Percentiles rank a stretch among this genome's conserved stretches.
Evolutionary conservation across 1,140 invertebrate species (phyloP).

Genomic region (Cydia strobilella): DNA sequence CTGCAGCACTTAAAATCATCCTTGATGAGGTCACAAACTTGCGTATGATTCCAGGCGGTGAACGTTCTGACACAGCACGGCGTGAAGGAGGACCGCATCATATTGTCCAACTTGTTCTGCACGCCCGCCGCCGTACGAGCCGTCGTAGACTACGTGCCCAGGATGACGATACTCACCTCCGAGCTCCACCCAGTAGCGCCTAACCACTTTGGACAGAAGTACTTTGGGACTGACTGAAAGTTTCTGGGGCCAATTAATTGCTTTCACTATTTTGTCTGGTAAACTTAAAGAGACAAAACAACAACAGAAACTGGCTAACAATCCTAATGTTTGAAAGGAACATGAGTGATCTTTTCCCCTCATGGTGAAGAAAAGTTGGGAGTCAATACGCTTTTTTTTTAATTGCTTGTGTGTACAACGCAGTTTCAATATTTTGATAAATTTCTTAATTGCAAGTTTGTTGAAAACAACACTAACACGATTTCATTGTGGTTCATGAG

Average conservation of each 20-base stretch:
- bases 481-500: too few relatives aligned
- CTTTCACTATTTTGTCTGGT: not conserved
- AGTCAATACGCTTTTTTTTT: too few relatives aligned
- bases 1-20: too few relatives aligned
- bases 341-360: not conserved
- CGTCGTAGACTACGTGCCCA: conserved; percentile 93
- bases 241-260: not conserved
- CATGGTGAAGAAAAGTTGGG: too few relatives aligned
- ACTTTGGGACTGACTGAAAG: conserved; percentile 98
- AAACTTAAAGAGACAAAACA: not conserved
- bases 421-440: too few relatives aligned
- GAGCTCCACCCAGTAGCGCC: conserved; percentile 97
- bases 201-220: conserved; percentile 99
- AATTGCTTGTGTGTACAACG: too few relatives aligned
- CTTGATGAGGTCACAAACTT: too few relatives aligned
- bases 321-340: not conserved
- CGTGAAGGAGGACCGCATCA: conserved; percentile 96
- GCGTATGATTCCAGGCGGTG: conserved; percentile 87
- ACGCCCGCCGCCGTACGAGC: conserved; percentile 94
- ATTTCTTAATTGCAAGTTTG: too few relatives aligned
- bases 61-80: conserved; percentile 96
- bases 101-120: conserved; percentile 97
- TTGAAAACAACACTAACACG: too few relatives aligned
- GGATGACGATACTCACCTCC: conserved; percentile 96
- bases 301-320: not conserved